Conservation (phyloP, 2,797 vertebrate genomes). For the Gymnoscopelus microlampas region DNA sequence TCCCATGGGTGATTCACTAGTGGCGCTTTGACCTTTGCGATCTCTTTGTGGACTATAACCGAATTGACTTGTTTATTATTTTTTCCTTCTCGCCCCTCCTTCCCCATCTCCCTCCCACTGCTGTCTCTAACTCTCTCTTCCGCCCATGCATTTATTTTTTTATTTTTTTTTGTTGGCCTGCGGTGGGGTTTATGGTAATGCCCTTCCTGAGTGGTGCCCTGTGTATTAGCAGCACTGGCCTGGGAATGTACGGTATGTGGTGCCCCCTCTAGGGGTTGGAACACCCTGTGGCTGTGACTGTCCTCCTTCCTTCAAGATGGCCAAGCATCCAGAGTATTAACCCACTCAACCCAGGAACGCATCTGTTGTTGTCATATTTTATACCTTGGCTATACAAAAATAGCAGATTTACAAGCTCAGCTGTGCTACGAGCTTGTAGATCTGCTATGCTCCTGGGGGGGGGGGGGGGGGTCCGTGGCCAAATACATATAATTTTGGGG, state of each 20-base stretch:
- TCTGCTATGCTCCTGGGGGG: no score
- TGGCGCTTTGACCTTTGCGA: constrained; percentile 66
- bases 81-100: constrained; percentile 25
- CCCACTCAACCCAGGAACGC: no score
- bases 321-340: constrained; percentile 56
- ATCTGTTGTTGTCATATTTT: no score
- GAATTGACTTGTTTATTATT: constrained; percentile 70
- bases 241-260: constrained; percentile 37
- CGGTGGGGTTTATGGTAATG: constrained; percentile 60
- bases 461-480: no score
- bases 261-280: constrained; percentile 42
- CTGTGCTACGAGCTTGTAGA: no score
- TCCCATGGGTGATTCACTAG: constrained; percentile 60
- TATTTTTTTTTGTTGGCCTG: constrained; percentile 39
- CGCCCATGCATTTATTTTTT: constrained; percentile 62
- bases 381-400: no score
- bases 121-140: constrained; percentile 12
- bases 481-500: no score
- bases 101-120: constrained; percentile 23
- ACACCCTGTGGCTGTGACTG: constrained; percentile 56
- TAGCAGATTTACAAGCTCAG: no score
- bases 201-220: constrained; percentile 57
- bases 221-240: constrained; percentile 39
- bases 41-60: constrained; percentile 63
- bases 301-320: constrained; percentile 51